Evolutionary conservation across 2,888 invertebrate species (phyloP).

Genomic region (Mesorhabditis spiculigera): DNA sequence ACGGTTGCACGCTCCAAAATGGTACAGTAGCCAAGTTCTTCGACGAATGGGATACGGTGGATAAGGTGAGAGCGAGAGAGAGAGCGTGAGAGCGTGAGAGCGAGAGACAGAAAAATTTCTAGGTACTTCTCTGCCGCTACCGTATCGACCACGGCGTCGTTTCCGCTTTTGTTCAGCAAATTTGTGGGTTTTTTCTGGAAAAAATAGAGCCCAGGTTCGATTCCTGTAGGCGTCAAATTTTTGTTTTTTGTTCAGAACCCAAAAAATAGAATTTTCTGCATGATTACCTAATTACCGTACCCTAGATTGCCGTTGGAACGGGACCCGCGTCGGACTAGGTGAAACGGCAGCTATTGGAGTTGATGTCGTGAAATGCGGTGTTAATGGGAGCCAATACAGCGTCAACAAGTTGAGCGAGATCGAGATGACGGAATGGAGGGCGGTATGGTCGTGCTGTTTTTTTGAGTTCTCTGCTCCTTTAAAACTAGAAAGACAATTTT

Average conservation of each 20-base stretch:
- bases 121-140: neutral
- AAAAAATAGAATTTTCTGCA: neutral
- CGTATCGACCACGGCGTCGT: neutral
- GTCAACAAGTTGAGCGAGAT: neutral
- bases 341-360: neutral
- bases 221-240: neutral
- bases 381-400: neutral
- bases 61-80: neutral
- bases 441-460: neutral
- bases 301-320: neutral
- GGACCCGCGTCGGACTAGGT: neutral
- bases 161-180: neutral
- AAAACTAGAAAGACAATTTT: too few relatives aligned
- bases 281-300: neutral
- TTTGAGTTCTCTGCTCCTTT: neutral
- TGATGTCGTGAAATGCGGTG: neutral
- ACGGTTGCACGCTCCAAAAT: neutral
- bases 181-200: neutral
- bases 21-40: neutral
- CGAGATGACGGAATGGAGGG: conserved; percentile 2
- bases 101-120: neutral
- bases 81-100: too few relatives aligned
- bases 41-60: neutral
- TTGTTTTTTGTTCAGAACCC: neutral
- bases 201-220: neutral